A percentile compares a stretch with the other conserved stretches of the same genome.
phyloP scores from a whole-genome alignment of 2,797 vertebrate genomes.

The Argentina silus region DNA sequence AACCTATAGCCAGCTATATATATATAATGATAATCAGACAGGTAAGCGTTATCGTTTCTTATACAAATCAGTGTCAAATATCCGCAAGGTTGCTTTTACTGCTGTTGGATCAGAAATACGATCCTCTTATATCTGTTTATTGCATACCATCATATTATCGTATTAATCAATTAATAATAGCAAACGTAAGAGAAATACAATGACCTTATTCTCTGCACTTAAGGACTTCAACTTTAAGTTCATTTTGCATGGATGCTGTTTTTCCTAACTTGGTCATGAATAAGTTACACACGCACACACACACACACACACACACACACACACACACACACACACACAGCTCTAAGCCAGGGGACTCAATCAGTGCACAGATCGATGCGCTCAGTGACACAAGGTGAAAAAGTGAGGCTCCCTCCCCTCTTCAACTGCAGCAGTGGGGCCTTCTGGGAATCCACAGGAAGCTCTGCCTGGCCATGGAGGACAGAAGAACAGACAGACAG shows the following conservation, averaged over 20 bases:
- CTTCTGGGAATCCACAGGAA: constrained; percentile 27
- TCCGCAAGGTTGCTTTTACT: constrained; percentile 16
- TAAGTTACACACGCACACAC: not conserved
- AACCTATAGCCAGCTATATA: constrained; percentile 31
- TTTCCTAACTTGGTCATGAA: not conserved
- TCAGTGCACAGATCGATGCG: constrained; percentile 54
- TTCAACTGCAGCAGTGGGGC: constrained; percentile 4
- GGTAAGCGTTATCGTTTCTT: constrained; percentile 41
- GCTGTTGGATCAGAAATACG: constrained; percentile 29
- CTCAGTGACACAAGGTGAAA: constrained; percentile 50
- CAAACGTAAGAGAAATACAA: no score
- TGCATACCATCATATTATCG: not conserved
- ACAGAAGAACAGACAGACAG: not conserved
- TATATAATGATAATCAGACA: constrained; percentile 42
- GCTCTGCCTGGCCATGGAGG: not conserved
- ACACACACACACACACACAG: not conserved
- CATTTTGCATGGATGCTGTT: not conserved
- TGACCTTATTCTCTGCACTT: no score
- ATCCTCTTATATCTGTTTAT: constrained; percentile 29
- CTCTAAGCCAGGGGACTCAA: constrained; percentile 41
- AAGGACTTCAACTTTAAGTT: no score
- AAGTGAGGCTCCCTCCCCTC: not conserved
- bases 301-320: not conserved
- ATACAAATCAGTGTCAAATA: constrained; percentile 24
- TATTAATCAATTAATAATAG: not conserved